Percentiles rank a stretch among this genome's conserved stretches.
These are phyloP conservation scores for Mormoops blainvillei DNA, from an alignment of 2,113 vertebrate species.

Conservation along the genomic window DNA sequence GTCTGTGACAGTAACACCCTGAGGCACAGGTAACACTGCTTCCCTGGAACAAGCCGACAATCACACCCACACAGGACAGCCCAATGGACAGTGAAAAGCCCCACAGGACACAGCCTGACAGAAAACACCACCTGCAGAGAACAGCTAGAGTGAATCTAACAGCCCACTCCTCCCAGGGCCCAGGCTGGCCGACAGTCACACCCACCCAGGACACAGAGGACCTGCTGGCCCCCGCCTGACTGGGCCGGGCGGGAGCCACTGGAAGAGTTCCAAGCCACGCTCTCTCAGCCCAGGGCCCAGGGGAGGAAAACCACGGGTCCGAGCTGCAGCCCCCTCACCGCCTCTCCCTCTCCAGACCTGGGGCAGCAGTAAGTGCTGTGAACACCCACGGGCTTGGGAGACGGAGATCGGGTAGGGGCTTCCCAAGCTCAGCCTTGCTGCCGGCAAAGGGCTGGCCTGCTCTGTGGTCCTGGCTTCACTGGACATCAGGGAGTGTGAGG, in stretches of 20 bases:
- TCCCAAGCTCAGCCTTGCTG: neutral
- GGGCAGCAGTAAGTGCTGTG: neutral
- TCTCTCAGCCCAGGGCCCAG: neutral
- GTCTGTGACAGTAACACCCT: neutral
- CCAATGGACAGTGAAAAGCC: constrained; percentile 51
- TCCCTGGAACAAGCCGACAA: constrained; percentile 50
- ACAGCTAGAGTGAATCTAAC: neutral
- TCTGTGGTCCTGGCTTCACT: neutral
- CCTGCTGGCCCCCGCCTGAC: neutral
- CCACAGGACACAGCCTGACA: constrained; percentile 62
- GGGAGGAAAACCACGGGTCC: neutral
- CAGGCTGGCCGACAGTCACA: neutral
- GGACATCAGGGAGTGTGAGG: neutral
- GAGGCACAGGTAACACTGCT: neutral
- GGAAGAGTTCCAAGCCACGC: neutral
- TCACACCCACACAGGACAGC: constrained; percentile 59
- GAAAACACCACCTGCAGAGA: constrained; percentile 16
- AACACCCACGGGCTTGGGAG: neutral
- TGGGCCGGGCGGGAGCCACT: neutral
- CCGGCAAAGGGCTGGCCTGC: neutral
- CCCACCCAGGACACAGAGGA: constrained; percentile 40
- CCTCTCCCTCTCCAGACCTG: neutral
- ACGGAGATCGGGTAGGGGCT: neutral
- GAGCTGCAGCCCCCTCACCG: neutral
- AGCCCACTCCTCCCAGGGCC: neutral